These are phyloP conservation scores for Morbakka virulenta DNA, from an alignment of 30 jellyfish, hydroid and myxozoan species.

Conservation along the genomic window DNA sequence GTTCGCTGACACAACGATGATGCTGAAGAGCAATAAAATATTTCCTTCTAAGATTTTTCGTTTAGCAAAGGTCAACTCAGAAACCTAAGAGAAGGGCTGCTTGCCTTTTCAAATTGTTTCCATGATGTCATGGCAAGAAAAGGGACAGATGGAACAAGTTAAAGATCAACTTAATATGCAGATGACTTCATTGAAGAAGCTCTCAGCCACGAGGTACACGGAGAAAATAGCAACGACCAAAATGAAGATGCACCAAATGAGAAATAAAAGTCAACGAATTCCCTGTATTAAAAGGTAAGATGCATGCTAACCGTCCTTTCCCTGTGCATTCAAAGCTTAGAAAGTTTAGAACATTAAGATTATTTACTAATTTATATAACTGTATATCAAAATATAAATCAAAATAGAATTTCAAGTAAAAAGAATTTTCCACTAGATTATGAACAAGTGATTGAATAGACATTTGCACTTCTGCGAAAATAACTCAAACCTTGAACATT, in stretches of 20 bases:
- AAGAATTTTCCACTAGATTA: neutral
- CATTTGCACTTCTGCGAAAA: slow-evolving; percentile 4
- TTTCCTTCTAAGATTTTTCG: neutral
- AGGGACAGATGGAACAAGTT: neutral
- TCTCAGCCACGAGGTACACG: neutral
- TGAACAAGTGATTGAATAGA: neutral
- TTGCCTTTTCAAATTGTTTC: neutral
- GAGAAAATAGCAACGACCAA: no score
- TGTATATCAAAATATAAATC: neutral
- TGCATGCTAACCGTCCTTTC: neutral
- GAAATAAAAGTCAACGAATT: neutral
- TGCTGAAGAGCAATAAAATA: neutral
- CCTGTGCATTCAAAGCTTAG: neutral
- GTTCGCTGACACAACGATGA: slow-evolving; percentile 4
- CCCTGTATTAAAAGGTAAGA: neutral
- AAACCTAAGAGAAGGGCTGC: slow-evolving; percentile 5
- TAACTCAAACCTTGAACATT: neutral
- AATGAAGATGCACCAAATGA: no score
- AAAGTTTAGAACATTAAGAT: neutral
- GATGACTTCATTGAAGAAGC: neutral
- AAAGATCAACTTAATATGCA: neutral
- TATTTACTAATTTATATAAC: neutral
- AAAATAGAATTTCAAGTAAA: slow-evolving; percentile 4
- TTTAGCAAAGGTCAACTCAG: no score
- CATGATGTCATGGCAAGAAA: neutral